These are phyloP conservation scores for Lasius platythorax DNA, from an alignment of 2,888 invertebrate genomes.

Conservation along the genomic window DNA sequence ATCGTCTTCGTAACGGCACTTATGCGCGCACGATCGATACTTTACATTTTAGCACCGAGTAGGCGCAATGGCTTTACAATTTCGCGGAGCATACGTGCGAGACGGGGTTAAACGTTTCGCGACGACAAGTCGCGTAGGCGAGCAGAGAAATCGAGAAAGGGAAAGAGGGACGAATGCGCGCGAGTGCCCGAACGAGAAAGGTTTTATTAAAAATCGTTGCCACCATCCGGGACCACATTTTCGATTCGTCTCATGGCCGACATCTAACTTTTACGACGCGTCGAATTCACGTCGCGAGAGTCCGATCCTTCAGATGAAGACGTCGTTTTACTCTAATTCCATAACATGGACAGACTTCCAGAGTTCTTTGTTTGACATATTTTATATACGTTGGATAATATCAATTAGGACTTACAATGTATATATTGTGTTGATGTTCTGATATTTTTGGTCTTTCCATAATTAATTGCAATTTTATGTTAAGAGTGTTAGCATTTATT, in stretches of 20 bases:
- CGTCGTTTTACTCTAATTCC: conserved; percentile 48
- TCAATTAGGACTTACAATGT: background rate
- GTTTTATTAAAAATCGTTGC: conserved; percentile 67
- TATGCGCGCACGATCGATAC: conserved; percentile 59
- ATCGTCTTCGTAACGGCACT: conserved; percentile 36
- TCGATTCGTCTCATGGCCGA: conserved; percentile 57
- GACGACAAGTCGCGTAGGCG: conserved; percentile 52
- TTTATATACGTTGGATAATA: background rate
- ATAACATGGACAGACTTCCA: background rate
- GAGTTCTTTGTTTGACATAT: background rate
- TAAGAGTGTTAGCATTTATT: background rate
- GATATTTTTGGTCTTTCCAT: background rate
- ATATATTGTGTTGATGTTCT: background rate
- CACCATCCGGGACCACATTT: conserved; percentile 59
- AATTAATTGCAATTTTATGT: background rate
- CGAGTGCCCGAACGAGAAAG: conserved; percentile 20
- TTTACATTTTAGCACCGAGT: conserved; percentile 61
- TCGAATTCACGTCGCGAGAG: conserved; percentile 52
- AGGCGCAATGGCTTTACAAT: conserved; percentile 60
- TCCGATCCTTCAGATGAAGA: conserved; percentile 43
- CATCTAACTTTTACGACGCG: conserved; percentile 62
- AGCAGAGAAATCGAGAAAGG: background rate
- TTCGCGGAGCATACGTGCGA: conserved; percentile 56
- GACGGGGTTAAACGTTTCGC: conserved; percentile 53
- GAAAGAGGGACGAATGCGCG: background rate